A percentile compares a stretch with the other conserved stretches of the same genome.
Evolutionary conservation across 2,113 vertebrate genomes (phyloP).

Genomic region (Turdus rufiventris): DNA sequence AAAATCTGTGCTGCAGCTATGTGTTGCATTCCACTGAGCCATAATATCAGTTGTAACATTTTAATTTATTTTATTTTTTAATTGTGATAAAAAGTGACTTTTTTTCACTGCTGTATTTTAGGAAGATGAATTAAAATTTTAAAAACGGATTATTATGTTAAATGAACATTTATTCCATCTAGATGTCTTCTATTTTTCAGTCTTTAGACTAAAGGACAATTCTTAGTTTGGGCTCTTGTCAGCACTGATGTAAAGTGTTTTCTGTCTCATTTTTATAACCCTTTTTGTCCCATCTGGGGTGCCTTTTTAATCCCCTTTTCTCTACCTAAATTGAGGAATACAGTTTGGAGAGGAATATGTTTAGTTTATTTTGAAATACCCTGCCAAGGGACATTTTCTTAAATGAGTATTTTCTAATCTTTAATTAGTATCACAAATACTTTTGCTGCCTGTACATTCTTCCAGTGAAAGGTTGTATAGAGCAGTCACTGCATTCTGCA

Average conservation of each 20-base stretch:
- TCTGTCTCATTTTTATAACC: not conserved
- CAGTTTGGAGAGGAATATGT: not conserved
- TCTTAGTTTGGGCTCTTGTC: not conserved
- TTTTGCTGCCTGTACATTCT: not conserved
- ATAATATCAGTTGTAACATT: not conserved
- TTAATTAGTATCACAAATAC: constrained; percentile 46
- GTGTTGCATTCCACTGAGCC: not conserved
- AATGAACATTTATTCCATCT: not conserved
- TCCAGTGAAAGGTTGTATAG: not conserved
- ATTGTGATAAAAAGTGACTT: not conserved
- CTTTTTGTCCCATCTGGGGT: not conserved
- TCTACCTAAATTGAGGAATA: not conserved
- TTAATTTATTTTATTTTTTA: not conserved
- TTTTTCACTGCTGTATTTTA: not conserved
- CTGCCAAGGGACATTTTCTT: not conserved
- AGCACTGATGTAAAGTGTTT: not conserved
- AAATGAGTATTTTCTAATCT: constrained; percentile 21
- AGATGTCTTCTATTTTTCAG: not conserved
- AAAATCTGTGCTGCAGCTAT: not conserved
- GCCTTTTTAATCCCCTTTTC: not conserved
- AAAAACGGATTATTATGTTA: not conserved
- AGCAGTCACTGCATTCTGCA: not conserved
- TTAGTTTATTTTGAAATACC: not conserved
- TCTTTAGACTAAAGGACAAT: not conserved
- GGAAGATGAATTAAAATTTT: not conserved